Conservation (phyloP, 2,113 vertebrate genomes). For the Menura novaehollandiae region DNA sequence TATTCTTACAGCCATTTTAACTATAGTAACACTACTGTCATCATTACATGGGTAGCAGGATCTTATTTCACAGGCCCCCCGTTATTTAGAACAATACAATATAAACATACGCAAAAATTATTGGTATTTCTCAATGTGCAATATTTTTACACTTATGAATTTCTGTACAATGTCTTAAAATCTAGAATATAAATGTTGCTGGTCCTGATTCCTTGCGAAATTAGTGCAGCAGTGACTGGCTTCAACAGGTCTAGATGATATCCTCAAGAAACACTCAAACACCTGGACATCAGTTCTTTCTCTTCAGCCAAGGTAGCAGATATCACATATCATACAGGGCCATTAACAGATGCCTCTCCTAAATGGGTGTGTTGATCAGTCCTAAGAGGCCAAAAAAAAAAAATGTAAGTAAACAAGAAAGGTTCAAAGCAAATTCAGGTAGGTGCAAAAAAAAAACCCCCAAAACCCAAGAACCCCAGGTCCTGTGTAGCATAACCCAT, state of each 20-base stretch:
- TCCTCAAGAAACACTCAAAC: constrained; percentile 71
- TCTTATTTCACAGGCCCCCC: constrained; percentile 87
- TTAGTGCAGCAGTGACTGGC: constrained; percentile 80
- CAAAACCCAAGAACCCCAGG: background rate
- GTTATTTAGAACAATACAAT: constrained; percentile 91
- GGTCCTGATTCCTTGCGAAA: constrained; percentile 92
- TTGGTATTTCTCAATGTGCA: constrained; percentile 88
- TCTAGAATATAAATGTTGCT: constrained; percentile 90
- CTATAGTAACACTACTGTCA: constrained; percentile 93
- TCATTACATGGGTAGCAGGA: constrained; percentile 88
- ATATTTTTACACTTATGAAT: constrained; percentile 83
- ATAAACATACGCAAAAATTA: constrained; percentile 94
- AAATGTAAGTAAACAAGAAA: background rate
- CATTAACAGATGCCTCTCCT: constrained; percentile 83
- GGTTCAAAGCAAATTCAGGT: background rate
- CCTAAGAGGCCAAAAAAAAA: constrained; percentile 66
- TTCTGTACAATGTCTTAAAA: constrained; percentile 92
- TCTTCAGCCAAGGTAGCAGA: constrained; percentile 70
- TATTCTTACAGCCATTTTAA: constrained; percentile 98
- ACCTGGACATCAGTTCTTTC: constrained; percentile 69
- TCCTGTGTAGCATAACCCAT: rapidly evolving
- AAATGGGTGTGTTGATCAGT: constrained; percentile 76
- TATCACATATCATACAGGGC: constrained; percentile 85
- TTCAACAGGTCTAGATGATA: constrained; percentile 68
- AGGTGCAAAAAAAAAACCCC: background rate